Evolutionary conservation across 2,797 vertebrate species (phyloP).

Genomic region (Heliangelus exortis): DNA sequence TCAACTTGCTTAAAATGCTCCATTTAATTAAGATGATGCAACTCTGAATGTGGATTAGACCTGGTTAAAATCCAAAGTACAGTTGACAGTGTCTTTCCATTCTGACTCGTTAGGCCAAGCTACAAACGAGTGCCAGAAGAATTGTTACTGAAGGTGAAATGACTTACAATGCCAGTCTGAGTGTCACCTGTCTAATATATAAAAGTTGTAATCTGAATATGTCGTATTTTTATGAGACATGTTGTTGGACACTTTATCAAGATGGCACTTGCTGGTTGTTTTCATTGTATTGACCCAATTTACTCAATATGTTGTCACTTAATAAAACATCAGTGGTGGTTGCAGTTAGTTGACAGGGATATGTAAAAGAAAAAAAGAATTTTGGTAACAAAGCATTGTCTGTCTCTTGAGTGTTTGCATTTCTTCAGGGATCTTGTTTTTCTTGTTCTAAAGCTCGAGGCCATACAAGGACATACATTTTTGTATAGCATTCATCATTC

Average conservation of each 20-base stretch:
- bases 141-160: not conserved
- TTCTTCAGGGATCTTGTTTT: not conserved
- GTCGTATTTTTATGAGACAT: not conserved
- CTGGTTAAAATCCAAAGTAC: not conserved
- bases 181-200: not conserved
- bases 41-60: not conserved
- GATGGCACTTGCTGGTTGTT: not conserved
- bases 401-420: not conserved
- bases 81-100: not conserved
- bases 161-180: not conserved
- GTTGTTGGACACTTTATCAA: not conserved
- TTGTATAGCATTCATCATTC: slow-evolving; percentile 44
- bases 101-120: not conserved
- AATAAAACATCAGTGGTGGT: not conserved
- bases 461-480: slow-evolving; percentile 38
- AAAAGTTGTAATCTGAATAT: not conserved
- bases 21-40: slow-evolving; percentile 1
- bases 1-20: not conserved
- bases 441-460: not conserved
- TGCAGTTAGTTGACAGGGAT: not conserved
- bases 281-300: not conserved
- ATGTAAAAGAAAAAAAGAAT: not conserved
- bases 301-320: not conserved
- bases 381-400: not conserved
- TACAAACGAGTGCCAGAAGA: not conserved